Conservation (phyloP, 1,140 invertebrate species). For the Tetraneura akinire region DNA sequence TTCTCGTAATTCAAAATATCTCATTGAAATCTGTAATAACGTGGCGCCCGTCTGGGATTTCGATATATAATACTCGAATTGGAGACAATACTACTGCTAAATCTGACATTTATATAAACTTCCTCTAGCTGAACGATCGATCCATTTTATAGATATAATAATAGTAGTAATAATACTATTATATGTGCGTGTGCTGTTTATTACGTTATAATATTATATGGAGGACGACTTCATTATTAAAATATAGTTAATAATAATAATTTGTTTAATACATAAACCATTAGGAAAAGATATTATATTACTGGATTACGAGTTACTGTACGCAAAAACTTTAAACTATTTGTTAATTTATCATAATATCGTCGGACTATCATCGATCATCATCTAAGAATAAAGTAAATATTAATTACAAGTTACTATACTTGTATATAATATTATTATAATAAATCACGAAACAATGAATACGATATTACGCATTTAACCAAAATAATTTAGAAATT, state of each 20-base stretch:
- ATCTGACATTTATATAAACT: slow-evolving; percentile 34
- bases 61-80: neutral
- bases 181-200: slow-evolving; percentile 6
- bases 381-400: neutral
- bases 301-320: too few species aligned
- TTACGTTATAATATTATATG: neutral
- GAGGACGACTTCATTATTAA: neutral
- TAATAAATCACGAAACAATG: too few species aligned
- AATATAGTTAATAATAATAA: neutral
- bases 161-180: too few species aligned
- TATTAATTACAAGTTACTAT: neutral
- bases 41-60: slow-evolving; percentile 19
- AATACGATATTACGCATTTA: too few species aligned
- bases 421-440: too few species aligned
- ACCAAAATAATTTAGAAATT: too few species aligned
- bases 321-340: neutral
- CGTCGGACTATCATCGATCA: slow-evolving; percentile 6
- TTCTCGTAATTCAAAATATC: slow-evolving; percentile 4
- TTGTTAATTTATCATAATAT: slow-evolving; percentile 1
- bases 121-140: slow-evolving; percentile 22
- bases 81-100: slow-evolving; percentile 15
- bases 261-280: neutral
- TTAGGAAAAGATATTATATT: too few species aligned
- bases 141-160: slow-evolving; percentile 33
- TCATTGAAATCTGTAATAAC: slow-evolving; percentile 2